Conservation (phyloP, 2,888 invertebrate genomes). For the Ophion ventricosus region DNA sequence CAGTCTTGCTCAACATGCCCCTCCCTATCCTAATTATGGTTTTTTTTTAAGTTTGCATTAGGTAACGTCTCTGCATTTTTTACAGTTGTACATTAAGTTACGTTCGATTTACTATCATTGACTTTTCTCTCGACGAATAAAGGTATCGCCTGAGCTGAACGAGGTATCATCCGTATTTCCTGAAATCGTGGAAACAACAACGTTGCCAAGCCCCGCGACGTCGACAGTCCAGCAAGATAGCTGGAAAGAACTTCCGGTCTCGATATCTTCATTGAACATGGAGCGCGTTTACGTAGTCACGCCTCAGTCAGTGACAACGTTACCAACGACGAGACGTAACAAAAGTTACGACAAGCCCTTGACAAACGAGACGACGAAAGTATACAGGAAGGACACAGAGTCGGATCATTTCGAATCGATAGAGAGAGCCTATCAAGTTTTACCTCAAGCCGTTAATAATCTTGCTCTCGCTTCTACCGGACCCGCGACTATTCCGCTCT, state of each 20-base stretch:
- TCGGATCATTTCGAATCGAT: constrained; percentile 73
- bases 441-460: constrained; percentile 81
- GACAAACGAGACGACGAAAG: constrained; percentile 74
- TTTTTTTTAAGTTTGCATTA: too few relatives aligned
- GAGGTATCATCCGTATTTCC: constrained; percentile 72
- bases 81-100: background rate
- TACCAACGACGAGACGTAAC: constrained; percentile 34
- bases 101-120: background rate
- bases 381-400: constrained; percentile 79
- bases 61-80: too few relatives aligned
- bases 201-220: constrained; percentile 41
- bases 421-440: constrained; percentile 80
- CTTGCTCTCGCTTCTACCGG: constrained; percentile 79
- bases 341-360: constrained; percentile 72
- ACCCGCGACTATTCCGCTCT: constrained; percentile 77
- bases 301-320: constrained; percentile 85
- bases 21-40: too few relatives aligned
- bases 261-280: constrained; percentile 90
- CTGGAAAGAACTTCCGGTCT: constrained; percentile 89
- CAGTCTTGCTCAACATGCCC: too few relatives aligned
- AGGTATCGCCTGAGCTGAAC: constrained; percentile 53
- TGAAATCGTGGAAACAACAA: constrained; percentile 63
- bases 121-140: background rate
- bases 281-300: constrained; percentile 94
- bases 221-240: constrained; percentile 83